Evolutionary conservation across 1,140 invertebrate genomes (phyloP).

Genomic region (Globodera rostochiensis): DNA sequence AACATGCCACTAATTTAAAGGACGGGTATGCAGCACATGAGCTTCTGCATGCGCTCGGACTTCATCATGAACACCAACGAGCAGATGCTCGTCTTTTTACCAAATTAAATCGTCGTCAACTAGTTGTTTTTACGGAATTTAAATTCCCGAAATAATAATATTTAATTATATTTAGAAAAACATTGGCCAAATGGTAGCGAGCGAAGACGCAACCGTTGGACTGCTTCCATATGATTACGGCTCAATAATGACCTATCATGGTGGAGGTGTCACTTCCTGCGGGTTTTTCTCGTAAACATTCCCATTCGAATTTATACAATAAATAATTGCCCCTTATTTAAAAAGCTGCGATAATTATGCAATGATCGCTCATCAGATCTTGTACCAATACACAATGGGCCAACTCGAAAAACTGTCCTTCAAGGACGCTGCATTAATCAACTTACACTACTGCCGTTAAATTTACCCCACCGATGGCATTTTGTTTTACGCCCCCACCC

Average conservation of each 20-base stretch:
- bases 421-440: neutral
- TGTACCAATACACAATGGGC: neutral
- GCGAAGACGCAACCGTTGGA: no score
- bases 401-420: neutral
- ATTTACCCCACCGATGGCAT: neutral
- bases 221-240: no score
- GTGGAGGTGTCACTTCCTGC: no score
- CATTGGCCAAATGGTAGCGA: neutral
- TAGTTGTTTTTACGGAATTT: no score
- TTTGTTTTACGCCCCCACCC: no score
- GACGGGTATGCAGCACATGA: neutral
- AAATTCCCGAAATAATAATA: neutral
- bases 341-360: no score
- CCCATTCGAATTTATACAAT: no score
- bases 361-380: neutral
- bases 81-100: neutral
- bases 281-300: no score
- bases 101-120: neutral
- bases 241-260: no score
- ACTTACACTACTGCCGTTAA: neutral
- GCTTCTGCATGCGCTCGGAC: neutral
- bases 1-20: no score
- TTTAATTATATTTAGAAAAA: neutral
- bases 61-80: neutral
- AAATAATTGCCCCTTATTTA: no score